phyloP scores from a whole-genome alignment of 2,888 invertebrate genomes.

The Nudaria mundana region DNA sequence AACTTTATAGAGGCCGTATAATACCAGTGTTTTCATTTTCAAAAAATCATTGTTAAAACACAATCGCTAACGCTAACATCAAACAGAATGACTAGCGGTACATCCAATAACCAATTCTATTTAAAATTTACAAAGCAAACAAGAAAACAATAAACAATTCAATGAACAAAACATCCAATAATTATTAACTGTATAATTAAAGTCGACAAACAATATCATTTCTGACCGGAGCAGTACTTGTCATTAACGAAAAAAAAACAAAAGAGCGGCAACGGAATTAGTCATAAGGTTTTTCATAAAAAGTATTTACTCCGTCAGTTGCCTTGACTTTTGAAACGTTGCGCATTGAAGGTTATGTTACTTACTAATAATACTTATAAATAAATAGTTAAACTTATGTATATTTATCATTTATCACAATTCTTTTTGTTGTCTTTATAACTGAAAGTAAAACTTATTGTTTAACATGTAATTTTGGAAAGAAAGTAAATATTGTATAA shows the following conservation, averaged over 20 bases:
- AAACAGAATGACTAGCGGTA: slow-evolving; percentile 8
- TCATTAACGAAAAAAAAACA: slow-evolving; percentile 13
- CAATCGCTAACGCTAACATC: slow-evolving; percentile 4
- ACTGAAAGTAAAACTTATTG: slow-evolving; percentile 16
- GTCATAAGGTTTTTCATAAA: neutral
- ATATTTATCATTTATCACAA: slow-evolving; percentile 8
- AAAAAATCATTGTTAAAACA: too few species aligned
- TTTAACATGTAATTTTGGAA: neutral
- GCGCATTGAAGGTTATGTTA: slow-evolving; percentile 9
- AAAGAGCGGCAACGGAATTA: slow-evolving; percentile 4
- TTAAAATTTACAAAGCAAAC: slow-evolving; percentile 10
- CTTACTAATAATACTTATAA: slow-evolving; percentile 6
- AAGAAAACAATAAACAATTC: slow-evolving; percentile 10
- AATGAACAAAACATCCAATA: slow-evolving; percentile 17
- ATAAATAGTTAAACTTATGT: too few species aligned
- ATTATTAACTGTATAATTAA: slow-evolving; percentile 20
- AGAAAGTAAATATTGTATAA: slow-evolving; percentile 1
- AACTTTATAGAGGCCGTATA: too few species aligned
- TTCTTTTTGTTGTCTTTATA: slow-evolving; percentile 14
- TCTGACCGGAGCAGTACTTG: slow-evolving; percentile 13
- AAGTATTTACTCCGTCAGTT: neutral
- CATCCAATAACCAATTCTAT: slow-evolving; percentile 6
- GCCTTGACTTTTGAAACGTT: neutral
- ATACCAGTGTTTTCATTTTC: too few species aligned
- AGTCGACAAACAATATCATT: slow-evolving; percentile 14